phyloP scores from a whole-genome alignment of 2,797 vertebrate genomes.

The Lepilemur septentrionalis region DNA sequence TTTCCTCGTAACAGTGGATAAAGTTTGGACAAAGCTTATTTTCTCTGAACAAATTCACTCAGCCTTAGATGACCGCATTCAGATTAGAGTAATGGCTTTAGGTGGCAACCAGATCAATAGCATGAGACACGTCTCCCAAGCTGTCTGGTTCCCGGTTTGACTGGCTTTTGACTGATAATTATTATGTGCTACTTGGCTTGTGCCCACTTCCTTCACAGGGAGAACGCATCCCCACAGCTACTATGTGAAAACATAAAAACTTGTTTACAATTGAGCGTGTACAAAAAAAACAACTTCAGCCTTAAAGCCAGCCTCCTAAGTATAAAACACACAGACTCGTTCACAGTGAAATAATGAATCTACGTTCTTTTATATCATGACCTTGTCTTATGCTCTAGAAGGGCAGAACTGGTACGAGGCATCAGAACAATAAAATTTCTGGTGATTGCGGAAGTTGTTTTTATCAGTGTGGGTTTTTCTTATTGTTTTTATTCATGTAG shows the following conservation, averaged over 20 bases:
- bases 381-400: background rate
- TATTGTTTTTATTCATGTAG: background rate
- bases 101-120: background rate
- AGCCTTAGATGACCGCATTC: background rate
- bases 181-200: conserved; percentile 18
- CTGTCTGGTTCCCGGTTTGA: background rate
- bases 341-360: background rate
- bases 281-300: conserved; percentile 20
- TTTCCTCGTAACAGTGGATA: background rate
- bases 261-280: background rate
- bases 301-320: background rate
- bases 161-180: conserved; percentile 36
- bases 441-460: background rate
- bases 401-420: background rate
- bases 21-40: background rate
- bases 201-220: background rate
- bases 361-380: background rate
- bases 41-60: conserved; percentile 16
- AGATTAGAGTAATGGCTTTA: background rate
- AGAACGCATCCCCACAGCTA: background rate
- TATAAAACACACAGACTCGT: background rate
- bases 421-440: background rate
- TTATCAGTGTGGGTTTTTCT: background rate
- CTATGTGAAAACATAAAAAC: conserved; percentile 45
- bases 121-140: background rate